phyloP scores from a whole-genome alignment of 1,140 invertebrate genomes.

The Arctopsyche grandis region DNA sequence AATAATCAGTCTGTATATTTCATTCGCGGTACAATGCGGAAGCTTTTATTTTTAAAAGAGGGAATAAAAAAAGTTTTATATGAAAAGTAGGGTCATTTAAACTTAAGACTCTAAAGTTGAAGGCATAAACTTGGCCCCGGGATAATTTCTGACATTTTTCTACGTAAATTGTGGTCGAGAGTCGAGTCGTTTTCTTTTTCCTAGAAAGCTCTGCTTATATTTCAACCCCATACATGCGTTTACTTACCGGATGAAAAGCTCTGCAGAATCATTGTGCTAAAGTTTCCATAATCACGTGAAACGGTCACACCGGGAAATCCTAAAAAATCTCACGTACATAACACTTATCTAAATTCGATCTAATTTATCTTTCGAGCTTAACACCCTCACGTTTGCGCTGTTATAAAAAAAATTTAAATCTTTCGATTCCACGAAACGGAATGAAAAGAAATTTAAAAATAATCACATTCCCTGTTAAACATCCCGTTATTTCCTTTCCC shows the following conservation, averaged over 20 bases:
- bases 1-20: neutral
- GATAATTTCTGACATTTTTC: slow-evolving; percentile 37
- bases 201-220: slow-evolving; percentile 25
- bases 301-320: neutral
- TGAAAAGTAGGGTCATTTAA: slow-evolving; percentile 39
- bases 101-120: slow-evolving; percentile 32
- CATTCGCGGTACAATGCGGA: neutral
- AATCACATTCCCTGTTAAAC: neutral
- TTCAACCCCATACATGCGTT: slow-evolving; percentile 13
- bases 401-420: neutral
- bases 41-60: slow-evolving; percentile 25
- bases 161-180: slow-evolving; percentile 33
- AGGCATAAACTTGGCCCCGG: slow-evolving; percentile 30
- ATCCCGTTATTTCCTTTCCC: slow-evolving; percentile 15
- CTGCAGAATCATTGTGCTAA: neutral
- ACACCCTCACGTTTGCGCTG: neutral
- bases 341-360: neutral
- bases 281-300: neutral
- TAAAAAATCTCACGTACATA: neutral
- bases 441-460: neutral
- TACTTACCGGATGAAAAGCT: slow-evolving; percentile 17
- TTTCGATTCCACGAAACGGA: neutral
- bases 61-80: slow-evolving; percentile 34
- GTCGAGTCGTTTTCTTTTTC: slow-evolving; percentile 28
- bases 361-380: neutral